A percentile compares a stretch with the other conserved stretches of the same genome.
Evolutionary conservation across 2,113 vertebrate genomes (phyloP).

Genomic region (Genyomyrus donnyi): DNA sequence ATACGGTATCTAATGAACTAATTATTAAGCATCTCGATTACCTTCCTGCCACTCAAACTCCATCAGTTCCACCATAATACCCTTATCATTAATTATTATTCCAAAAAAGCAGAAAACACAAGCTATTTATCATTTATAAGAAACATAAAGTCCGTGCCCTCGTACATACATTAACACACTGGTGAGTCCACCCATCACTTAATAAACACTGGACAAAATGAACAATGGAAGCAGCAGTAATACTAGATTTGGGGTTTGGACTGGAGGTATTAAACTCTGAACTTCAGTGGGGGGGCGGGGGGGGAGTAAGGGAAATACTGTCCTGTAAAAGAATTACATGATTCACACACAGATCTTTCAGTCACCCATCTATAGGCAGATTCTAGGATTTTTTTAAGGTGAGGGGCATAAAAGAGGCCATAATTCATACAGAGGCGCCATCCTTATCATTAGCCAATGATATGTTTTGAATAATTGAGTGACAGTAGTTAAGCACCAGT

Average conservation of each 20-base stretch:
- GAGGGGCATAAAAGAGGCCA: neutral
- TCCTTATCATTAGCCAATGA: neutral
- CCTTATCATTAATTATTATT: neutral
- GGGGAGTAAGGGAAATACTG: neutral
- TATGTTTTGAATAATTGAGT: neutral
- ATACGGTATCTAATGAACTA: neutral
- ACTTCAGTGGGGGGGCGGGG: neutral
- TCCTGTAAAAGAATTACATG: neutral
- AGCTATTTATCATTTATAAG: neutral
- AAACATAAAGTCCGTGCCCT: neutral
- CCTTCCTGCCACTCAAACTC: neutral
- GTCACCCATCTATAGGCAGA: neutral
- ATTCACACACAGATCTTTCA: neutral
- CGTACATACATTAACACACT: neutral
- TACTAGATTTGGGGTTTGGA: neutral
- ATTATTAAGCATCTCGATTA: neutral
- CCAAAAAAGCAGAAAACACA: constrained; percentile 6
- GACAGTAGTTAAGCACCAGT: neutral
- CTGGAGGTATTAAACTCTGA: neutral
- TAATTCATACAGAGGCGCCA: neutral
- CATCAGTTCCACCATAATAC: neutral
- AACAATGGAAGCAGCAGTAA: neutral
- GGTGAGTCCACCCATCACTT: neutral
- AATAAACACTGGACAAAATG: neutral
- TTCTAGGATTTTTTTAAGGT: neutral